These are phyloP conservation scores for Epizoanthus ramosus DNA, from an alignment of 92 coral and sea anemone genomes.

Conservation along the genomic window DNA sequence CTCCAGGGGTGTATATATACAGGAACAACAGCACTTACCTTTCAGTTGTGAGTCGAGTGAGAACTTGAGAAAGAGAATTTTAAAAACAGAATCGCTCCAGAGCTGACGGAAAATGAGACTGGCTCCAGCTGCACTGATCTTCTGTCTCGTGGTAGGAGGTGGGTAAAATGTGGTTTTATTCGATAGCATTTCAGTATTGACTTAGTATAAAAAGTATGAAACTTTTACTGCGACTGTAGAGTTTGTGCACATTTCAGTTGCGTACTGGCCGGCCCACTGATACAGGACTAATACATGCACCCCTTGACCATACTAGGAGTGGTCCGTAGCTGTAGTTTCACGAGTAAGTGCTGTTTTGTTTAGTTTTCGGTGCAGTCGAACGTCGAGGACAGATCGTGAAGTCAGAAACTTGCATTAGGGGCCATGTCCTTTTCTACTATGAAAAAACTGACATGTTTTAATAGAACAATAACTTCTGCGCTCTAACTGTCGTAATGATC, in stretches of 20 bases:
- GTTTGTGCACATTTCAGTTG: neutral
- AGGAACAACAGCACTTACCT: neutral
- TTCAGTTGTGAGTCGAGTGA: neutral
- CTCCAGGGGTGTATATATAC: slow-evolving; percentile 9
- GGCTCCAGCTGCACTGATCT: neutral
- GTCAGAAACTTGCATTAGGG: too few species aligned
- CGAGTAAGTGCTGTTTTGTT: too few species aligned
- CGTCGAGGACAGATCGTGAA: too few species aligned
- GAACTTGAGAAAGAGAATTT: neutral
- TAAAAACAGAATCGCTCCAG: neutral
- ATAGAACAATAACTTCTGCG: too few species aligned
- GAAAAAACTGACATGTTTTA: too few species aligned
- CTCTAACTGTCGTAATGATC: too few species aligned
- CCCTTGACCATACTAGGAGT: too few species aligned
- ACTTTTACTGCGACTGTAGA: neutral
- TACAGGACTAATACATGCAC: too few species aligned
- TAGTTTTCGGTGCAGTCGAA: too few species aligned
- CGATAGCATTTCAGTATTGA: neutral
- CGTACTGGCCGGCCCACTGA: too few species aligned
- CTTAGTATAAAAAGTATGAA: neutral
- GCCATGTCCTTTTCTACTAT: too few species aligned
- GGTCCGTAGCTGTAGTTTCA: too few species aligned
- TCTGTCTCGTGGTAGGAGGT: neutral
- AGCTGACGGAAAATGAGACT: slow-evolving; percentile 20
- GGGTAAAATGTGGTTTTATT: neutral